Evolutionary conservation across 2,113 vertebrate species (phyloP), one percentile per base, ranked within the genome.

Genomic region (Perccottus glenii): DNA sequence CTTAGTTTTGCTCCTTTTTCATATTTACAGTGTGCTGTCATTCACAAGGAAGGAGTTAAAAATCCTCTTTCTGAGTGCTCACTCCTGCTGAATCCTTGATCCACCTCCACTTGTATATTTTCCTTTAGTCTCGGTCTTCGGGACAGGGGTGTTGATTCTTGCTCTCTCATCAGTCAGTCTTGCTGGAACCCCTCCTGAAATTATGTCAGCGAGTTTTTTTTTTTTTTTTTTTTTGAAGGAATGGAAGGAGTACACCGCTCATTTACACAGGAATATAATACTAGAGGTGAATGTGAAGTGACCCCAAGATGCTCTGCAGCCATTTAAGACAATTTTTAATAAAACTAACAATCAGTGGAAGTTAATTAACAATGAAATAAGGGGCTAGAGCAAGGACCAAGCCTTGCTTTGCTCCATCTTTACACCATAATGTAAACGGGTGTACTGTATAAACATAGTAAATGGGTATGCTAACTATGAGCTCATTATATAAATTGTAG

Each of bases 261-360:
- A 73, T 85, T 87, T 85, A 75, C 68, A 63, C 74, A 75, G 83
- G 82, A 87, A 88, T 66, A 36, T 73, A 78, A 88, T 78, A 64
- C 77, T 50, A 55, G 67, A 80, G 80, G 52, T 43, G 64, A 85
- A 62, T 70, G 73, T 27, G 64, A 7, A 14, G 67, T 61, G 80
- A 61, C 65, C 77, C 69, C 68, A 58, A 53, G 53, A 60, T 73
- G 58, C 51, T 72, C 60, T 61, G 65, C 32, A 55, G 45, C 59
- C n/a, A 42, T 52, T 64, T 70, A 68, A 53, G 38, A 40, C 38
- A 40, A 32, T 62, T 60, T 27, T 27, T 27, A 27, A 27, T 27
- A 27, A 27, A 27, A 27, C 19, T 27, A 1, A 27, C 19, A 27
- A 27, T 27, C 19, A 27, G 19, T 27, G 19, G 19, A 27, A 27